Percentiles rank a stretch among this genome's conserved stretches.
Evolutionary conservation across 2,888 invertebrate genomes (phyloP).

Genomic region (Branchipolynoe longqiensis): DNA sequence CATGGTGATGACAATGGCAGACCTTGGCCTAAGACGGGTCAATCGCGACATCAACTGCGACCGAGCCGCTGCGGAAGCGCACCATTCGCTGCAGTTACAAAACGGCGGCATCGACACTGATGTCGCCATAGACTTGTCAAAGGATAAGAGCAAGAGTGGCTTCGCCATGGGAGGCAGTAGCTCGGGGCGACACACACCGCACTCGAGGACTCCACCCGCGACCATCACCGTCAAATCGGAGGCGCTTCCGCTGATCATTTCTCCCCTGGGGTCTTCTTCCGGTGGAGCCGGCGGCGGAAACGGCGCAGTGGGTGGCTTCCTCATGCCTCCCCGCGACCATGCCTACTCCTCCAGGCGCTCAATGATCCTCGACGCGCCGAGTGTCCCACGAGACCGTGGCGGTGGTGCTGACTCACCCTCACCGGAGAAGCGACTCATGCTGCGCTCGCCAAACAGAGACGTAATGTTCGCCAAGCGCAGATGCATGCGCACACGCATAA

Average conservation of each 20-base stretch:
- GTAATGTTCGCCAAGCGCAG: slow-evolving; percentile 75
- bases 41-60: neutral
- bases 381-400: slow-evolving; percentile 67
- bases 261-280: no score
- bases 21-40: neutral
- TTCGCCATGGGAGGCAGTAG: slow-evolving; percentile 58
- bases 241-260: slow-evolving; percentile 72
- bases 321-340: slow-evolving; percentile 72
- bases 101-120: slow-evolving; percentile 65
- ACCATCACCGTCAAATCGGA: slow-evolving; percentile 65
- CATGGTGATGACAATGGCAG: neutral
- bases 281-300: no score
- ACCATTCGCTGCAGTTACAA: no score
- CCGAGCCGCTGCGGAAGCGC: neutral
- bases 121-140: slow-evolving; percentile 76
- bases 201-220: slow-evolving; percentile 58
- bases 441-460: slow-evolving; percentile 74
- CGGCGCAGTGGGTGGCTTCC: slow-evolving; percentile 56
- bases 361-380: slow-evolving; percentile 79
- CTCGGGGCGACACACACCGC: slow-evolving; percentile 62
- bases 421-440: slow-evolving; percentile 74
- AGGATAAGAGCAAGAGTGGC: slow-evolving; percentile 66
- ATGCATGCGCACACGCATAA: slow-evolving; percentile 73
- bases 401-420: slow-evolving; percentile 74
- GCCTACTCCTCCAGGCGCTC: slow-evolving; percentile 77